Evolutionary conservation across 2,113 vertebrate species (phyloP).

Genomic region (Oncorhynchus clarkii): DNA sequence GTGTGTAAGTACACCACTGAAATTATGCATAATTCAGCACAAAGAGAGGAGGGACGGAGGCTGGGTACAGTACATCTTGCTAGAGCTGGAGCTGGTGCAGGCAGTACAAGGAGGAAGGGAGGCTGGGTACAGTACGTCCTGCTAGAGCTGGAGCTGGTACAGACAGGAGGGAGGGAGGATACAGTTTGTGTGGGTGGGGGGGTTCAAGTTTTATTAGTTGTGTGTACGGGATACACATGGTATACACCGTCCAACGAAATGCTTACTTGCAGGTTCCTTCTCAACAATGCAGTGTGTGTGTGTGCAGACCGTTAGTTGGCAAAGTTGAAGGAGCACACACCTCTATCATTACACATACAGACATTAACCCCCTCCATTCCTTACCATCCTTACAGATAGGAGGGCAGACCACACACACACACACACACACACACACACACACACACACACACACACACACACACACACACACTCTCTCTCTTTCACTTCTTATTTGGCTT

Average conservation of each 20-base stretch:
- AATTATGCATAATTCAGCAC: constrained; percentile 67
- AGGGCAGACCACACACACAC: too few relatives aligned
- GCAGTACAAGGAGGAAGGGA: not conserved
- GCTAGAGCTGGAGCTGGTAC: constrained; percentile 11
- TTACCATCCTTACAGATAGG: not conserved
- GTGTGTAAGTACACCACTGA: constrained; percentile 45
- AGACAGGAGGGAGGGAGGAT: constrained; percentile 4
- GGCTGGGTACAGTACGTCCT: constrained; percentile 51
- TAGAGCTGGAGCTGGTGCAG: not conserved
- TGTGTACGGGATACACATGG: too few relatives aligned
- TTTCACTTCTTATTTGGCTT: too few relatives aligned
- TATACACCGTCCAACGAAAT: too few relatives aligned
- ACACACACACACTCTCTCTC: too few relatives aligned
- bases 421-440: too few relatives aligned
- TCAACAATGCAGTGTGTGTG: not conserved
- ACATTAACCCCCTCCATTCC: too few relatives aligned
- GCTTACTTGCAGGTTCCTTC: too few relatives aligned
- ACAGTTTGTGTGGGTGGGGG: not conserved
- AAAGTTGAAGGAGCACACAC: too few relatives aligned
- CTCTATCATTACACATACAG: too few relatives aligned
- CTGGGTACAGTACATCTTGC: constrained; percentile 55
- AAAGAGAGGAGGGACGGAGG: constrained; percentile 29
- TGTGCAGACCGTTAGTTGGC: not conserved
- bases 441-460: too few relatives aligned
- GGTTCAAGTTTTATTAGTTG: not conserved